Conservation (phyloP, 2,888 invertebrate genomes). For the Rotaria macrura region DNA sequence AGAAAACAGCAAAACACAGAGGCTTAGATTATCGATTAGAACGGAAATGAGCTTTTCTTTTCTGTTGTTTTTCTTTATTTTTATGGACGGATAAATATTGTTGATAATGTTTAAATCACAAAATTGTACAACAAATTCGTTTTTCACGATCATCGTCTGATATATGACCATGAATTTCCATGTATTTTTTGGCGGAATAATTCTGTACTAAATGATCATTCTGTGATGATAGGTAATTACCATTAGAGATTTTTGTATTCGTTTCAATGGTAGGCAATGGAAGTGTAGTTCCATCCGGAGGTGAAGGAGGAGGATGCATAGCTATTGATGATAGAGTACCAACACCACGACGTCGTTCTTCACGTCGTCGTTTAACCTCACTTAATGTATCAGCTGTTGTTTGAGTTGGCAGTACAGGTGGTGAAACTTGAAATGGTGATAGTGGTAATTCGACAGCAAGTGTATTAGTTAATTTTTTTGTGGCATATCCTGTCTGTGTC, state of each 20-base stretch:
- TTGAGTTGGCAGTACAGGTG: background rate
- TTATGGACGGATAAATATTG: conserved; percentile 5
- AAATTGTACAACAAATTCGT: conserved; percentile 1
- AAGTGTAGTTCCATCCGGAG: background rate
- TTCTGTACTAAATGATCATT: background rate
- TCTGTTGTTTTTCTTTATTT: background rate
- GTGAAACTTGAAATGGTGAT: background rate
- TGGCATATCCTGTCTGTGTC: too few relatives aligned
- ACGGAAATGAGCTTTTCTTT: background rate
- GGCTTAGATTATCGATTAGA: background rate
- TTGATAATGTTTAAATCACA: background rate
- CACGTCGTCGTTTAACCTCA: conserved; percentile 6
- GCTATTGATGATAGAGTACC: background rate
- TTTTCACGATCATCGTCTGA: background rate
- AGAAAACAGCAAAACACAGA: background rate
- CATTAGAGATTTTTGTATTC: background rate
- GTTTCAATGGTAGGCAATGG: background rate
- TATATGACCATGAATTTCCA: conserved; percentile 5
- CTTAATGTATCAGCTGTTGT: background rate
- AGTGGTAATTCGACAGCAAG: background rate
- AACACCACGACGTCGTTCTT: background rate
- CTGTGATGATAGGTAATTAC: background rate
- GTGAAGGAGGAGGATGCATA: background rate
- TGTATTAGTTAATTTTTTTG: background rate
- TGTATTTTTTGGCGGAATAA: background rate